Conservation (phyloP, 2,888 invertebrate species). For the Bhutanitis thaidina region DNA sequence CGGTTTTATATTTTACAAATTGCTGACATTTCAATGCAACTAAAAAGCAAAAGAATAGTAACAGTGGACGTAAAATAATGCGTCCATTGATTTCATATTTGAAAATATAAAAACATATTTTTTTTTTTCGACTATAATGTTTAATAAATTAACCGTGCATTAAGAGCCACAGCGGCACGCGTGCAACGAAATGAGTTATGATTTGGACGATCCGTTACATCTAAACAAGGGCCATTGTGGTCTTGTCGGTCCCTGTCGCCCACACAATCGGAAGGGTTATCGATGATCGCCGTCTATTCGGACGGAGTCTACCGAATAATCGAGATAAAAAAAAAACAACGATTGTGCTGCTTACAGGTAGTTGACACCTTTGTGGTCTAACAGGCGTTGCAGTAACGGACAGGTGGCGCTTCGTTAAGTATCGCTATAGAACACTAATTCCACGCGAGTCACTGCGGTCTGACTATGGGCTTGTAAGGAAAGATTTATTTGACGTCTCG, state of each 20-base stretch:
- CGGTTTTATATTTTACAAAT: too few species aligned
- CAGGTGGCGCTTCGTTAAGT: constrained; percentile 54
- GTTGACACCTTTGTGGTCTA: constrained; percentile 57
- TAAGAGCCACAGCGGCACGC: constrained; percentile 36
- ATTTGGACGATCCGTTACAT: constrained; percentile 45
- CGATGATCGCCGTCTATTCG: constrained; percentile 39
- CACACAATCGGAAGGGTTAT: constrained; percentile 58
- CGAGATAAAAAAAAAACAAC: constrained; percentile 28
- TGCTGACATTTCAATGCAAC: too few species aligned
- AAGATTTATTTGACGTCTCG: background rate
- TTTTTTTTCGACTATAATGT: too few species aligned
- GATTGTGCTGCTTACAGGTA: constrained; percentile 53
- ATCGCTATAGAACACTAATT: constrained; percentile 30
- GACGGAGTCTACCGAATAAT: constrained; percentile 33
- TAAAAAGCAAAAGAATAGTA: too few species aligned
- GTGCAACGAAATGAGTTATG: constrained; percentile 53
- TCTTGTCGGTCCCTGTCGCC: constrained; percentile 52
- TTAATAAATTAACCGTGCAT: background rate
- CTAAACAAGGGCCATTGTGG: constrained; percentile 59
- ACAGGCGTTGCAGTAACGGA: constrained; percentile 58
- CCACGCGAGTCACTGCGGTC: constrained; percentile 24
- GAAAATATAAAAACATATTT: too few species aligned
- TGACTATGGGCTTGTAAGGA: background rate
- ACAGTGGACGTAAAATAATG: too few species aligned
- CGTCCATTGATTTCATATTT: too few species aligned